Evolutionary conservation across 2,113 vertebrate genomes (phyloP).

Genomic region (Columba livia): DNA sequence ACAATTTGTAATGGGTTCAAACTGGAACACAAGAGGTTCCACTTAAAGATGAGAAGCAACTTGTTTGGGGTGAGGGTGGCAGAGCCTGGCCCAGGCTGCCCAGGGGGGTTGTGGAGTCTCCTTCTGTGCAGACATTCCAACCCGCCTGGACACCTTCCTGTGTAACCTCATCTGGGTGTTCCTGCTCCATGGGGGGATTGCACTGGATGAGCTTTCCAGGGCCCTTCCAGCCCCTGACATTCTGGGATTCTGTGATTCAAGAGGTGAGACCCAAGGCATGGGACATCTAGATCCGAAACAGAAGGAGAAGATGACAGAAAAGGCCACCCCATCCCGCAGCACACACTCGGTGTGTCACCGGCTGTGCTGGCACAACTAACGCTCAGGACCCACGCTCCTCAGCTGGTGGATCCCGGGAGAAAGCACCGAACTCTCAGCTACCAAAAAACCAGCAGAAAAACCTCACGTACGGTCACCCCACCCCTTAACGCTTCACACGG

Average conservation of each 20-base stretch:
- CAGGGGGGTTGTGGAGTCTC: too few species aligned
- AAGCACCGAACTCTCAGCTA: neutral
- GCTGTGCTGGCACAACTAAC: neutral
- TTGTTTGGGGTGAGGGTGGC: too few species aligned
- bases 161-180: too few species aligned
- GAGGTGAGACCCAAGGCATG: neutral
- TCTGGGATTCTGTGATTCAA: neutral
- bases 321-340: neutral
- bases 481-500: neutral
- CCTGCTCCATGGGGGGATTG: too few species aligned
- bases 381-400: accelerated
- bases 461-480: accelerated
- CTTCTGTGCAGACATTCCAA: too few species aligned
- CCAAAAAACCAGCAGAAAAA: neutral
- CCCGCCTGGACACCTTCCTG: too few species aligned
- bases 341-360: accelerated
- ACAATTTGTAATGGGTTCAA: too few species aligned
- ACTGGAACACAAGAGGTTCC: too few species aligned
- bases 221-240: too few species aligned
- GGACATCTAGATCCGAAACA: accelerated
- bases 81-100: too few species aligned
- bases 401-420: accelerated
- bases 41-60: too few species aligned
- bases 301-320: neutral
- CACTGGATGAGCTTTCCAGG: too few species aligned